phyloP scores from a whole-genome alignment of 2,113 vertebrate species.

The Panthera leo region DNA sequence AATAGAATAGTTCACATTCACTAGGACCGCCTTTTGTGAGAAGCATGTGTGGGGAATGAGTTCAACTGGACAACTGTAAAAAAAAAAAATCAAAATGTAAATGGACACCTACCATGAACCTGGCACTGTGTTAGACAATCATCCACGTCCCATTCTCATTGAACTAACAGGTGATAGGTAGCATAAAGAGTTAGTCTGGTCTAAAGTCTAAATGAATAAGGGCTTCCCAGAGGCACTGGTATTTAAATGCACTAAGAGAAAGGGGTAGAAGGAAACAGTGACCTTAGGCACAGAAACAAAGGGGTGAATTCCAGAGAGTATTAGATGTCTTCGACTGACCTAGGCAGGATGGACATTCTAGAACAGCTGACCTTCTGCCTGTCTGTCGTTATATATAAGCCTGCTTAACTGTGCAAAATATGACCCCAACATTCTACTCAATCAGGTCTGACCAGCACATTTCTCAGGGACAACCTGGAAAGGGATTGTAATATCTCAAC shows the following conservation, averaged over 20 bases:
- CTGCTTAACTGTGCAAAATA: not conserved
- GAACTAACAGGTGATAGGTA: not conserved
- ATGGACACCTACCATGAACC: not conserved
- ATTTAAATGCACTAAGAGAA: not conserved
- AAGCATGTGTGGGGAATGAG: not conserved
- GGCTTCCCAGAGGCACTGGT: not conserved
- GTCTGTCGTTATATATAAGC: not conserved
- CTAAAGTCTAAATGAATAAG: not conserved
- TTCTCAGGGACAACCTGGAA: not conserved
- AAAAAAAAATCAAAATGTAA: not conserved
- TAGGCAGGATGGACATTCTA: not conserved
- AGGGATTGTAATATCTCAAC: not conserved
- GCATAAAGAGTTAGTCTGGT: not conserved
- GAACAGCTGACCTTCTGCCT: not conserved
- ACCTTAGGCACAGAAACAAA: not conserved
- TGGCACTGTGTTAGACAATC: not conserved
- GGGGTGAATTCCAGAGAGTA: not conserved
- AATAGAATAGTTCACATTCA: not conserved
- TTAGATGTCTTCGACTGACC: not conserved
- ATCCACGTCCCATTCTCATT: accelerated
- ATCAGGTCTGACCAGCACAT: not conserved
- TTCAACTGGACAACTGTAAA: not conserved
- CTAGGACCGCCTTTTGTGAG: not conserved
- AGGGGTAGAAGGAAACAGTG: not conserved
- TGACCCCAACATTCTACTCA: not conserved